Evolutionary conservation across 1,140 invertebrate species (phyloP), one percentile per base, ranked within the genome.

Genomic region (Camponotus vicinus): DNA sequence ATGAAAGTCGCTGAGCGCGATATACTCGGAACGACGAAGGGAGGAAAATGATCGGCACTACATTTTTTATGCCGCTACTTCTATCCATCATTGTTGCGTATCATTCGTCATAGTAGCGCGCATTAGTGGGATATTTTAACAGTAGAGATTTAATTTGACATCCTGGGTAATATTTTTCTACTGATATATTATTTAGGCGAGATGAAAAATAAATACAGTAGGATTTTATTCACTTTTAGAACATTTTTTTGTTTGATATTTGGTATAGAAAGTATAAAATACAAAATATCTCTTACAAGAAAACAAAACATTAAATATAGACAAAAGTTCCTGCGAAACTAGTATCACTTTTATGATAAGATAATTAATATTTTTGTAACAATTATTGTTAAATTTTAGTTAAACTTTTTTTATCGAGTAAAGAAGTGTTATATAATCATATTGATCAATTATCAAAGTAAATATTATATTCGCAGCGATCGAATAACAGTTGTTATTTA

Each of bases 31-130:
- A 42, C 52, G 79, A 75, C 69, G 69, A 83, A 63, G 79, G 55
- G 69, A 75, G 79, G 69, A 83, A 75, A 83, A 83, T 75, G 27
- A 83, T 83, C 55, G 79, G 69, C 27, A 55, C 57, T 42, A 69
- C 4, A 18, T 70, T 73, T 82, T 83, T 83, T 63, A 83, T n/a
- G 27, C 40, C 18, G 55, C 55, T 40, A 75, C 79, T 61, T 73
- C 69, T 75, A 70, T 75, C n/a, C 55, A 69, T 82, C 64, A 67
- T 80, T 80, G 79, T 83, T 83, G 69, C 79, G 49, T 73, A 37
- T 75, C 79, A 82, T 75, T 32, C 69, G 34, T 18, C 11, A 21
- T 15, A 27, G 21, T 59, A 18, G 6, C 61, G 18, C 21, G 13
- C 40, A 82, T 82, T 82, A 63, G 55, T 71, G 18, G 40, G 69